Percentiles rank a stretch among this genome's conserved stretches.
Evolutionary conservation across 2,888 invertebrate species (phyloP).

Genomic region (Gryllus longicercus): DNA sequence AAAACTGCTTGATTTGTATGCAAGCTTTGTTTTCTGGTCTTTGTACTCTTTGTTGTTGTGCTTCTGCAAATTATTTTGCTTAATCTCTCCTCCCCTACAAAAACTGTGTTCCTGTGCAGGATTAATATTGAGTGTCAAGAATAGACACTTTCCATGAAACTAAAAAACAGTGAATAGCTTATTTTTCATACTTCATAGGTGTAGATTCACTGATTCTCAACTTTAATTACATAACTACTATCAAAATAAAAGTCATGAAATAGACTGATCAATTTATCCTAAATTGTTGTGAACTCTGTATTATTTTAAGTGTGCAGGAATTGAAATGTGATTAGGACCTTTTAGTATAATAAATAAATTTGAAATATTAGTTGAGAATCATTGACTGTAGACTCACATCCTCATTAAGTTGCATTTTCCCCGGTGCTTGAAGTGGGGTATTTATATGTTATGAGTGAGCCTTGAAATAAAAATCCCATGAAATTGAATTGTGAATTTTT

Average conservation of each 20-base stretch:
- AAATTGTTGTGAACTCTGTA: neutral
- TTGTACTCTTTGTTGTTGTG: too few relatives aligned
- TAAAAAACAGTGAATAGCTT: constrained; percentile 3
- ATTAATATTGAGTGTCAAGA: neutral
- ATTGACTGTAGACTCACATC: constrained; percentile 17
- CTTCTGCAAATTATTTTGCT: too few relatives aligned
- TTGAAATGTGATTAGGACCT: constrained; percentile 4
- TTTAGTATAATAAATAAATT: neutral
- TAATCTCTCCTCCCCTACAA: neutral
- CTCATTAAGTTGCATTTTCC: constrained; percentile 2
- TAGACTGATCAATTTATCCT: neutral
- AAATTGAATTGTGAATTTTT: neutral
- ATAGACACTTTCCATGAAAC: neutral
- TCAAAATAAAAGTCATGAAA: neutral
- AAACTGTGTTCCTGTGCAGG: neutral
- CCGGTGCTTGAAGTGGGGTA: constrained; percentile 17
- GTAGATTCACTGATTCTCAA: constrained; percentile 11
- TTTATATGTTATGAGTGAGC: constrained; percentile 17
- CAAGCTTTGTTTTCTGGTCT: too few relatives aligned
- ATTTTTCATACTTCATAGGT: constrained; percentile 4
- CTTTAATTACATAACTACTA: neutral
- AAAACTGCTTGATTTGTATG: too few relatives aligned
- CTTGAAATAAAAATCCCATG: neutral
- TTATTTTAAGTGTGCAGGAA: constrained; percentile 1
- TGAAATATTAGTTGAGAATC: neutral